Evolutionary conservation across 64 coral and sea anemone genomes (phyloP).

Genomic region (Pocillopora verrucosa): DNA sequence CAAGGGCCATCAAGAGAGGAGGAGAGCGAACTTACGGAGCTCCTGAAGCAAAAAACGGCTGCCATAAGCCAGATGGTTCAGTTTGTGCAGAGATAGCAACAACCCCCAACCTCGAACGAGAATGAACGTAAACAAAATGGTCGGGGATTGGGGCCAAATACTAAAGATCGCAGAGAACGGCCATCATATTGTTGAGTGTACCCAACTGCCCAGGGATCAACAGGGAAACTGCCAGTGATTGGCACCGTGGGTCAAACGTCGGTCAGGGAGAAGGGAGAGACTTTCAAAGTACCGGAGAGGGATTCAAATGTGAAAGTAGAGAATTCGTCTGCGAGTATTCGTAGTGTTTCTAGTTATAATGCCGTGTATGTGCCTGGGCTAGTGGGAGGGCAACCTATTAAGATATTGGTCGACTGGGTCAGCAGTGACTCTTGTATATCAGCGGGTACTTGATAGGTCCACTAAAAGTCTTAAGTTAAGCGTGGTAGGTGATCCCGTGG

Average conservation of each 20-base stretch:
- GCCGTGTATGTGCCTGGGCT: neutral
- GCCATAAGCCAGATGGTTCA: neutral
- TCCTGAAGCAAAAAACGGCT: neutral
- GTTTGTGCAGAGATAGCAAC: neutral
- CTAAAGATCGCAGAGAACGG: no score
- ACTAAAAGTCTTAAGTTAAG: neutral
- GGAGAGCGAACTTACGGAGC: neutral
- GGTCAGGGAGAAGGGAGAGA: no score
- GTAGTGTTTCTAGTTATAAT: conserved; percentile 34
- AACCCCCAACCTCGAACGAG: neutral
- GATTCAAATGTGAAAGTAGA: neutral
- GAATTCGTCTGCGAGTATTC: neutral
- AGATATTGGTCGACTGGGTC: conserved; percentile 5
- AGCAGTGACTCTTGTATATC: neutral
- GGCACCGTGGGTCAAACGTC: no score
- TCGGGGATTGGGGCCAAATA: neutral
- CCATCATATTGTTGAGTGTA: no score
- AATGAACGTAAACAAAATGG: neutral
- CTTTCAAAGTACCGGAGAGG: neutral
- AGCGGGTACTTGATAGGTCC: neutral
- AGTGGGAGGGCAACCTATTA: neutral
- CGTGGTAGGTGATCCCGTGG: neutral
- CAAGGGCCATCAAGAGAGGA: no score
- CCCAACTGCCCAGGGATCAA: neutral
- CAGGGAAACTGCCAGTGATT: no score